Evolutionary conservation across 2,888 invertebrate genomes (phyloP).

Genomic region (Rhingia campestris): DNA sequence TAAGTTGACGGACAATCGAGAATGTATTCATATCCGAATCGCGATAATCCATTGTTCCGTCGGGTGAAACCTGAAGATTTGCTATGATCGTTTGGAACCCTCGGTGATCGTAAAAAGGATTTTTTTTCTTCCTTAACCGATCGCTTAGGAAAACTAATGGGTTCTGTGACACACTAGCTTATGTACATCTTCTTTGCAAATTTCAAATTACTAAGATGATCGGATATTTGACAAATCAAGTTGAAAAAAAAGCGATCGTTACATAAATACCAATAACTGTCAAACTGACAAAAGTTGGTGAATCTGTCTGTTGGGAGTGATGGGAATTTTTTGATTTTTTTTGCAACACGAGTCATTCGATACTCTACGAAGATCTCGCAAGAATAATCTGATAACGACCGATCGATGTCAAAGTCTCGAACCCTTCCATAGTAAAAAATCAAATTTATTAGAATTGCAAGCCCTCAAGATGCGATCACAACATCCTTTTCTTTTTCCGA

Average conservation of each 20-base stretch:
- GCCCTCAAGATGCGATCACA: conserved; percentile 44
- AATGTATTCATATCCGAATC: background rate
- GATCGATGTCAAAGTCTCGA: conserved; percentile 20
- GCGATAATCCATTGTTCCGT: background rate
- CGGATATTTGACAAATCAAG: conserved; percentile 14
- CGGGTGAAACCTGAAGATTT: background rate
- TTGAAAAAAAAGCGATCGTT: conserved; percentile 5
- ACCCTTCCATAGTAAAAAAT: conserved; percentile 39
- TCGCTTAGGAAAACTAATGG: conserved; percentile 15
- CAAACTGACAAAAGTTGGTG: conserved; percentile 25
- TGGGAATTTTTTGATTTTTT: conserved; percentile 30
- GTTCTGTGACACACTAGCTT: background rate
- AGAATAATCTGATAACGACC: conserved; percentile 21
- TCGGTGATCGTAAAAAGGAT: background rate
- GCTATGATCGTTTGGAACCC: background rate
- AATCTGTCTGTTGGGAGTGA: conserved; percentile 7
- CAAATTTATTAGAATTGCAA: conserved; percentile 46
- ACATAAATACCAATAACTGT: conserved; percentile 47
- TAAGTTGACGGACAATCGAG: conserved; percentile 34
- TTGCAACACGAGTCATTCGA: conserved; percentile 17
- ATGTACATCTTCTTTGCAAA: background rate
- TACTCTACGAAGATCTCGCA: conserved; percentile 4
- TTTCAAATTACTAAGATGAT: conserved; percentile 15
- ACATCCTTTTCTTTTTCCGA: conserved; percentile 28
- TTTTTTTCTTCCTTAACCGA: background rate